Evolutionary conservation across 2,888 invertebrate species (phyloP), one percentile per base, ranked within the genome.

Genomic region (Carpatolechia fugitivella): DNA sequence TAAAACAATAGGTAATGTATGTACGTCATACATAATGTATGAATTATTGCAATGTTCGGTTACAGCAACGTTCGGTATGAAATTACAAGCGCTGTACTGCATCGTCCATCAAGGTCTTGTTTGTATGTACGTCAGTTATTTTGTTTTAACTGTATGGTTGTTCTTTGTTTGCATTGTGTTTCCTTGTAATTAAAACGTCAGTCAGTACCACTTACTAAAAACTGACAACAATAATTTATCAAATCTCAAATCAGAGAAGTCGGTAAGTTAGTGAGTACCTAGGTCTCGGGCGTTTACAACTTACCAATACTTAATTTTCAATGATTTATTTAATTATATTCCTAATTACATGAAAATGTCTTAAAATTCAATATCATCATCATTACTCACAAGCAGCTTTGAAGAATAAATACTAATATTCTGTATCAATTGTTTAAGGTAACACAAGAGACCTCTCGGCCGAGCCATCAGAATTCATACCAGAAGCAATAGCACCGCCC

Each of bases 401-500:
- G n/a, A n/a, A 6, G 8, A 6, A 29, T 44, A 16, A 8, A 18
- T 14, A 16, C 29, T 44, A 29, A 44, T 29, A 24, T 44, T 11
- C 33, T 11, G 18, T 44, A 44, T 44, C 44, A 20, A 44, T 80
- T 73, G 75, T 87, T 87, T 14, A 85, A 89, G 89, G 83, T 81
- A 79, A 82, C 63, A 72, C 73, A 62, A 70, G 66, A 57, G 89
- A 90, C 62, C 80, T 87, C 36, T 78, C 72, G 57, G 89, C 89
- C 50, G 89, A 90, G 62, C 85, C 90, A 36, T 90, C 90, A 68
- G 89, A 90, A 78, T 82, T 88, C 66, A 74, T 84, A 67, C 62
- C 84, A 66, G 89, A 90, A 74, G 79, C 80, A 56, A 84, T 91
- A 59, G 85, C 82, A 46, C 77, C 79, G 58, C 92, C 89, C 57